Evolutionary conservation across 2,113 vertebrate species (phyloP).

Genomic region (Cynoglossus semilaevis): DNA sequence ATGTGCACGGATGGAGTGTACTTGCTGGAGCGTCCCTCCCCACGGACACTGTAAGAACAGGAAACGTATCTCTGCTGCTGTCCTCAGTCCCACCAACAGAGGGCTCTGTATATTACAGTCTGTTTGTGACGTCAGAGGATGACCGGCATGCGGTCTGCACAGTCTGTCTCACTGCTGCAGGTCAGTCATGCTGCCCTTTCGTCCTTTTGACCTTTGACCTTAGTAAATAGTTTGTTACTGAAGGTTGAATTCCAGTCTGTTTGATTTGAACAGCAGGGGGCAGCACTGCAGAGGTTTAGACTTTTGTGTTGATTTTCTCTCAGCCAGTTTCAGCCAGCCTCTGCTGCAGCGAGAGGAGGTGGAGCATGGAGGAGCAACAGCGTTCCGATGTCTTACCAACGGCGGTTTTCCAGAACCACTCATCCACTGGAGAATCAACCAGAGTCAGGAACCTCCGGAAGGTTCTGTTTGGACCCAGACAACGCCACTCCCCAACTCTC

Average conservation of each 20-base stretch:
- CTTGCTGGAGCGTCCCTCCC: constrained; percentile 26
- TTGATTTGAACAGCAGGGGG: too few relatives aligned
- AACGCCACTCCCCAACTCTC: constrained; percentile 12
- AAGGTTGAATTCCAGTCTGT: too few relatives aligned
- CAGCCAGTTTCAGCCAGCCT: constrained; percentile 66
- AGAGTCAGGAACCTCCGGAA: constrained; percentile 22
- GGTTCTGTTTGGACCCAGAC: constrained; percentile 44
- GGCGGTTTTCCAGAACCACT: constrained; percentile 65
- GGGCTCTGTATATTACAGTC: constrained; percentile 27
- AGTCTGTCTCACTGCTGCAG: constrained; percentile 62
- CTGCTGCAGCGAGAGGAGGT: constrained; percentile 19
- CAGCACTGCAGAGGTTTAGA: not conserved
- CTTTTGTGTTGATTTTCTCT: not conserved
- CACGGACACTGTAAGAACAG: constrained; percentile 22
- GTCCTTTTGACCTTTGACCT: too few relatives aligned
- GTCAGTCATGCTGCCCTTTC: too few relatives aligned
- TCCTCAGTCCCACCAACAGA: constrained; percentile 22
- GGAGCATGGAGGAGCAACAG: not conserved
- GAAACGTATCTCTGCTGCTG: constrained; percentile 62
- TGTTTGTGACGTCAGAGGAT: constrained; percentile 35
- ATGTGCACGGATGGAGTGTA: constrained; percentile 15
- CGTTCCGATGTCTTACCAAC: constrained; percentile 54
- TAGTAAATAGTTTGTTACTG: too few relatives aligned
- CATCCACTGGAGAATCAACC: constrained; percentile 66
- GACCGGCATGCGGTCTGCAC: constrained; percentile 43